phyloP scores from a whole-genome alignment of 2,888 invertebrate genomes.

The Charanyca ferruginea region DNA sequence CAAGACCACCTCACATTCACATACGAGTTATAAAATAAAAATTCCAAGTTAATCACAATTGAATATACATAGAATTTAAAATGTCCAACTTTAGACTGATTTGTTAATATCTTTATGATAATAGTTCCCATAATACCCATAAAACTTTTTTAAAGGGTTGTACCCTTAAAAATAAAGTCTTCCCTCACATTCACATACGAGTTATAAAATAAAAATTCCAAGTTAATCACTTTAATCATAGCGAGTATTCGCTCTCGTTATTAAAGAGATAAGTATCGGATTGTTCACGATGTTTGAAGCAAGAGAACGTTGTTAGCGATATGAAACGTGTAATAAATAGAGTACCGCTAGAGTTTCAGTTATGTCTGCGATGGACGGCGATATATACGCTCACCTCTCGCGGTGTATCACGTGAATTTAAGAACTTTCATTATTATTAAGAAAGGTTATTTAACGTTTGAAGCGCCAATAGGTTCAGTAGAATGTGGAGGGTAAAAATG shows the following conservation, averaged over 20 bases:
- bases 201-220: slow-evolving; percentile 41
- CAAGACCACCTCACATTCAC: not conserved
- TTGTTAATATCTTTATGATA: not conserved
- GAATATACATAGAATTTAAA: not conserved
- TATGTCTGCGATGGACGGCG: slow-evolving; percentile 50
- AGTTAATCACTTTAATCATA: slow-evolving; percentile 52
- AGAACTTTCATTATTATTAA: slow-evolving; percentile 32
- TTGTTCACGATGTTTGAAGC: slow-evolving; percentile 58
- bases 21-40: slow-evolving; percentile 32
- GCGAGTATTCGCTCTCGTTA: slow-evolving; percentile 56
- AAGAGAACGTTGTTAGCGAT: slow-evolving; percentile 58
- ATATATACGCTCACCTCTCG: slow-evolving; percentile 49
- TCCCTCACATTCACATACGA: not conserved
- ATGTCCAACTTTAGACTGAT: not conserved
- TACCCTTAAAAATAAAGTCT: not conserved
- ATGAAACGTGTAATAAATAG: slow-evolving; percentile 57
- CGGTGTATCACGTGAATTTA: slow-evolving; percentile 9
- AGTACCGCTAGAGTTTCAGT: slow-evolving; percentile 59
- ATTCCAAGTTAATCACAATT: slow-evolving; percentile 37
- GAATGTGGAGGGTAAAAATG: no score
- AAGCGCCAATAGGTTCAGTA: not conserved
- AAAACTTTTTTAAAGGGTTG: no score
- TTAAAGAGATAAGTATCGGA: slow-evolving; percentile 64
- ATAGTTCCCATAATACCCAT: no score
- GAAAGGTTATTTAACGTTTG: slow-evolving; percentile 3